Percentiles rank a stretch among this genome's conserved stretches.
Conservation (phyloP, 2,888 invertebrate species). For the Steinernema carpocapsae region DNA sequence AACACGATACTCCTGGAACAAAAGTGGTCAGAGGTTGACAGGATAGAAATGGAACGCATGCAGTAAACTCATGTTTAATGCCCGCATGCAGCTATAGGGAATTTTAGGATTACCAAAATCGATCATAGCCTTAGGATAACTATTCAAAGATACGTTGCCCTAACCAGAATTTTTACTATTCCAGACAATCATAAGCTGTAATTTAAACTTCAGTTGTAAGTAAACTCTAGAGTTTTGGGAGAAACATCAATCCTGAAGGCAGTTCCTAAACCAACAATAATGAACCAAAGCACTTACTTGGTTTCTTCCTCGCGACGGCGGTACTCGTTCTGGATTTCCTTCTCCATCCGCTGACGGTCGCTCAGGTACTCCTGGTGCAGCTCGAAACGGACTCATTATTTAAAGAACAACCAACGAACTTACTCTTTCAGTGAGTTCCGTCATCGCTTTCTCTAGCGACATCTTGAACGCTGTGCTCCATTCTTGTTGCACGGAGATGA, state of each 20-base stretch:
- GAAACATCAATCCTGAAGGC: neutral
- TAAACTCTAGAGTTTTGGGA: neutral
- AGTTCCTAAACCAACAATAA: neutral
- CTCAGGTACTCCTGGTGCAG: slow-evolving; percentile 20
- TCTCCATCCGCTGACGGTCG: neutral
- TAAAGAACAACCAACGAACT: neutral
- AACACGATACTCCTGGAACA: neutral
- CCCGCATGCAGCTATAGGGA: too few species aligned
- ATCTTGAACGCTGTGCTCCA: neutral
- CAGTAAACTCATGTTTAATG: too few species aligned
- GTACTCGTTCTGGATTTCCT: neutral
- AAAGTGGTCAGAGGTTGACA: too few species aligned
- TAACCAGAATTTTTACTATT: too few species aligned
- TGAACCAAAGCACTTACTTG: neutral
- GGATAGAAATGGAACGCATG: too few species aligned
- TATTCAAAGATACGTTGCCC: too few species aligned
- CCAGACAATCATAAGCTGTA: too few species aligned
- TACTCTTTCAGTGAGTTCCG: slow-evolving; percentile 8
- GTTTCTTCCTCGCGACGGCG: neutral
- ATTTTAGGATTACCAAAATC: too few species aligned
- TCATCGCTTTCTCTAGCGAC: slow-evolving; percentile 11
- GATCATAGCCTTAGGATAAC: too few species aligned
- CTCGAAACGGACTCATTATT: neutral
- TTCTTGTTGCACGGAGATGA: neutral
- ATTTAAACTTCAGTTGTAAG: neutral